Conservation (phyloP, 2,113 vertebrate species). For the Columbina picui region DNA sequence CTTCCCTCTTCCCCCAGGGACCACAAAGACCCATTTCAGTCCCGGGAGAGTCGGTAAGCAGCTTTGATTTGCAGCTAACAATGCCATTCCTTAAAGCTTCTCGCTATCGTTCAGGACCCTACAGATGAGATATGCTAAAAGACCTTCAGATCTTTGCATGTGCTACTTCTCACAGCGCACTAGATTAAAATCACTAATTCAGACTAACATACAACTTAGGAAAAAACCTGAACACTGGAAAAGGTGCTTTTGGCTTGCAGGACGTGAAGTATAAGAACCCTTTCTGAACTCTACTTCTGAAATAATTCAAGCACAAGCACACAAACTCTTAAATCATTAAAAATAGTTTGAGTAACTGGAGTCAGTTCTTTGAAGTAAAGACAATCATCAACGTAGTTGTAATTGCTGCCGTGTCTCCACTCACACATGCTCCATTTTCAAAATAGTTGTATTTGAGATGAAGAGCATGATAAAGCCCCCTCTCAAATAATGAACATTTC, state of each 20-base stretch:
- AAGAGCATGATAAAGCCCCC: neutral
- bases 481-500: neutral
- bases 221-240: neutral
- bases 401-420: neutral
- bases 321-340: neutral
- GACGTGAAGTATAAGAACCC: neutral
- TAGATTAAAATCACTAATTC: neutral
- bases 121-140: slow-evolving; percentile 31
- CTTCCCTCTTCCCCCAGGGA: slow-evolving; percentile 79
- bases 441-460: neutral
- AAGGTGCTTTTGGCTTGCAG: slow-evolving; percentile 49
- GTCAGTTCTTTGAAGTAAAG: neutral
- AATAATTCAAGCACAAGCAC: neutral
- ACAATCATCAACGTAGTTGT: neutral
- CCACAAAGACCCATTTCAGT: slow-evolving; percentile 74
- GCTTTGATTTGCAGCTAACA: slow-evolving; percentile 78
- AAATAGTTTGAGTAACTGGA: neutral
- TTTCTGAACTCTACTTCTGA: neutral
- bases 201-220: neutral
- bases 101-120: slow-evolving; percentile 62
- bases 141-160: neutral
- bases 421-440: neutral
- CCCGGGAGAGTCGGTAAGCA: slow-evolving; percentile 73
- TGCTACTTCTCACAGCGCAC: neutral
- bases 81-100: slow-evolving; percentile 70